phyloP scores from a whole-genome alignment of 2,888 invertebrate genomes.

The Cacoxenus indagator region DNA sequence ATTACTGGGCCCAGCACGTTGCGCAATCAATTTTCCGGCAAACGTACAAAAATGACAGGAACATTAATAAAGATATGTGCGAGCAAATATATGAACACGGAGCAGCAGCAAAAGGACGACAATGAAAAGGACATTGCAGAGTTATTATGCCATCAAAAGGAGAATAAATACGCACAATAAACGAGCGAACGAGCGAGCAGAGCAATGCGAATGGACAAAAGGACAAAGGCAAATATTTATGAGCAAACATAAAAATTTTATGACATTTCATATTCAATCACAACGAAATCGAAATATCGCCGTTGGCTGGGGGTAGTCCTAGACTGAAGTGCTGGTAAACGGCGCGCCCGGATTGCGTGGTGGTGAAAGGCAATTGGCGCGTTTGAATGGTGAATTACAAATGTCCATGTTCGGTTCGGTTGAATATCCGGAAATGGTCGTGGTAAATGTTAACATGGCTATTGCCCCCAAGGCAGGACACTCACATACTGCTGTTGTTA shows the following conservation, averaged over 20 bases:
- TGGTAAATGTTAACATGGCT: neutral
- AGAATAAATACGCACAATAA: slow-evolving; percentile 15
- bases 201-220: neutral
- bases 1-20: slow-evolving; percentile 8
- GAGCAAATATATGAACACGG: neutral
- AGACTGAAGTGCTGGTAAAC: no score
- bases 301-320: neutral
- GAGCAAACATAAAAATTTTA: slow-evolving; percentile 57
- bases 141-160: slow-evolving; percentile 18
- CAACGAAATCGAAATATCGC: slow-evolving; percentile 20
- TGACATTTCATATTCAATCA: slow-evolving; percentile 59
- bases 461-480: slow-evolving; percentile 20
- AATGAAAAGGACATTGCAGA: neutral
- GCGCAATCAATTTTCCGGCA: slow-evolving; percentile 5
- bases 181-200: neutral
- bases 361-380: slow-evolving; percentile 34
- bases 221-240: slow-evolving; percentile 54
- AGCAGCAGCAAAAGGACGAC: neutral
- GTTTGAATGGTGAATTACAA: neutral
- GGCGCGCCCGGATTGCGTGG: no score
- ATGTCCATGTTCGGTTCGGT: neutral
- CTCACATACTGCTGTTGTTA: neutral
- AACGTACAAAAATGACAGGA: slow-evolving; percentile 1
- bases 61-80: slow-evolving; percentile 21
- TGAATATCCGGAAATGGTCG: neutral